Evolutionary conservation across 2,113 vertebrate genomes (phyloP), one percentile per base, ranked within the genome.

Genomic region (Chaetodon auriga): DNA sequence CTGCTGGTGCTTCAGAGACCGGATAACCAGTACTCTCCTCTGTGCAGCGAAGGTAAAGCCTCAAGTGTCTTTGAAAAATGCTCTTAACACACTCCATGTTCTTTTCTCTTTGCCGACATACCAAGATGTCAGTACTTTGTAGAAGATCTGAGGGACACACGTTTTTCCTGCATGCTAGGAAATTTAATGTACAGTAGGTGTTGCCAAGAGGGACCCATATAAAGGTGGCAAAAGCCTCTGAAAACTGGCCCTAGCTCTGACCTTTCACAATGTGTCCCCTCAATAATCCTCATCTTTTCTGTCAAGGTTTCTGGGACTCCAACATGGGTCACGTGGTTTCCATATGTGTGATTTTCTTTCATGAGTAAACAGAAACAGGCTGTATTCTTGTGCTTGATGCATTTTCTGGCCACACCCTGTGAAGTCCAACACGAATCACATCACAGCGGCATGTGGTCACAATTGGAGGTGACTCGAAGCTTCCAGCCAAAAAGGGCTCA

Each of bases 51-150:
- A 57, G 54, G 88, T 83, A 90, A 81, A 77, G 79, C 72, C 75
- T 74, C 70, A 79, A 80, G 85, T 75, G 78, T 55, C 68, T 91
- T 87, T 89, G 71, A 90, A 90, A 93, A 89, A 92, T 81, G 81
- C 89, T 87, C 88, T 86, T 73, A 77, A 83, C 79, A 23, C 80
- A 81, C 82, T 83, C 75, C 57, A 75, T 53, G 70, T 87, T 75
- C 70, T 83, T 80, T 65, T 45, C 62, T 70, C 58, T 86, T 69
- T 87, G 78, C 81, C 57, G 62, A 75, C 58, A 82, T 85, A 84
- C 85, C 79, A 78, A 85, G 80, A 83, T 90, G 82, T 90, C 89
- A 90, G 90, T 77, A 78, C 63, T 86, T 90, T 90, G 88, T 61
- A 53, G 66, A 81, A 75, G 83, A 91, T 84, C 68, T 78, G 82